These are phyloP conservation scores for Elysia crispata DNA, from an alignment of 2,888 invertebrate genomes.

Conservation along the genomic window DNA sequence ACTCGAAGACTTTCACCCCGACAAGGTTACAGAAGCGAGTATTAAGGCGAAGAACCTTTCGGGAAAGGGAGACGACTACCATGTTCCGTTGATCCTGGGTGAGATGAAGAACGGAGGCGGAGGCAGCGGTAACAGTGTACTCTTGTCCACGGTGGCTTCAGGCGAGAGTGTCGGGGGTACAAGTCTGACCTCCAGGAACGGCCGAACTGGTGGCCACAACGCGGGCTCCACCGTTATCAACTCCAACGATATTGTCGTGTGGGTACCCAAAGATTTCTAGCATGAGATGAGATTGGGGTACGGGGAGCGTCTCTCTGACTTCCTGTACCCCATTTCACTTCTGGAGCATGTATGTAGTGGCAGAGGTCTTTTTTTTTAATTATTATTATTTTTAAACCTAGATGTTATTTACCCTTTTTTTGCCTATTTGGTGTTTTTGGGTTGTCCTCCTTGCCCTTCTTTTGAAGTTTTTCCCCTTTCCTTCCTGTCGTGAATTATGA, in stretches of 20 bases:
- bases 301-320: no score
- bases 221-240: neutral
- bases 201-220: no score
- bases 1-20: constrained; percentile 49
- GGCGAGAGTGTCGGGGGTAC: neutral
- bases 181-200: no score
- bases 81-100: constrained; percentile 47
- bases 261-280: constrained; percentile 47
- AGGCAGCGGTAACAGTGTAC: constrained; percentile 35
- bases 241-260: constrained; percentile 49
- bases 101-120: constrained; percentile 39
- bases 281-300: neutral
- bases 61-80: constrained; percentile 52
- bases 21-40: constrained; percentile 50
- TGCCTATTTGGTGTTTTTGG: no score
- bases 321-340: no score
- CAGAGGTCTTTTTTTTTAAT: neutral
- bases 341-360: neutral
- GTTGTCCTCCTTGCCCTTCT: no score
- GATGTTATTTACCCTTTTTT: no score
- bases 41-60: constrained; percentile 34
- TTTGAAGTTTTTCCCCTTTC: no score
- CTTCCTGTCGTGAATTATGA: no score
- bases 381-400: neutral
- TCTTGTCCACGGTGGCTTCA: constrained; percentile 21